A percentile compares a stretch with the other conserved stretches of the same genome.
phyloP scores from a whole-genome alignment of 2,113 vertebrate genomes.

The Nymphicus hollandicus region DNA sequence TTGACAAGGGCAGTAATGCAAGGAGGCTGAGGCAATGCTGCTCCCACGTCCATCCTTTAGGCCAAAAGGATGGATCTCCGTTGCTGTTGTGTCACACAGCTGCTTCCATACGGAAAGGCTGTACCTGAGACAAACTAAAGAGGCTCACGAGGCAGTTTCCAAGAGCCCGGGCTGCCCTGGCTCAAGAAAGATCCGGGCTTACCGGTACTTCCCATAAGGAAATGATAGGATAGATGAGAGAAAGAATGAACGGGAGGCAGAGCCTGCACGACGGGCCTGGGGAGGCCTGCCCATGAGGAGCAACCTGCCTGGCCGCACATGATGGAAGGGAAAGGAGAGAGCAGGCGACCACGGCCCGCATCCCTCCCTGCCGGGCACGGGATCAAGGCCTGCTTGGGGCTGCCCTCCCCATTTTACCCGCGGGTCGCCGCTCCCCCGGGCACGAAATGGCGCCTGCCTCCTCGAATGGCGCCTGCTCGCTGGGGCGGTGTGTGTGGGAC shows the following conservation, averaged over 20 bases:
- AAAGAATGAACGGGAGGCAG: rapidly evolving
- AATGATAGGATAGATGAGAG: rapidly evolving
- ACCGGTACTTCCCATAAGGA: rapidly evolving
- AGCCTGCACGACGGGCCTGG: rapidly evolving
- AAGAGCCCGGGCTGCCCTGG: no score
- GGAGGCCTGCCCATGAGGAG: not conserved
- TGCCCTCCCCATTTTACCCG: not conserved
- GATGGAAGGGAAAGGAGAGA: not conserved
- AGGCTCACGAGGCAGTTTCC: rapidly evolving
- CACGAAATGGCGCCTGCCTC: not conserved
- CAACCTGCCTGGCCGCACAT: rapidly evolving
- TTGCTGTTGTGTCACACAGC: rapidly evolving
- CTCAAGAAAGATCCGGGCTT: rapidly evolving
- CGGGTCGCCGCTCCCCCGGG: rapidly evolving
- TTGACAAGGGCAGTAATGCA: rapidly evolving
- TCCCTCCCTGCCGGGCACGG: rapidly evolving
- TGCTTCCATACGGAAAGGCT: not conserved
- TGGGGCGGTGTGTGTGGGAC: not conserved
- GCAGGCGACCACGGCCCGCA: rapidly evolving
- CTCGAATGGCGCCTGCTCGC: not conserved
- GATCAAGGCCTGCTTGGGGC: rapidly evolving
- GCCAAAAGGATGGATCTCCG: rapidly evolving
- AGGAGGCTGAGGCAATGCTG: rapidly evolving
- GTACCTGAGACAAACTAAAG: not conserved
- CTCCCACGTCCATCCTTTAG: rapidly evolving